Base-by-base conservation (phyloP, 1,140 invertebrate species). In the Diabrotica virgifera region DNA sequence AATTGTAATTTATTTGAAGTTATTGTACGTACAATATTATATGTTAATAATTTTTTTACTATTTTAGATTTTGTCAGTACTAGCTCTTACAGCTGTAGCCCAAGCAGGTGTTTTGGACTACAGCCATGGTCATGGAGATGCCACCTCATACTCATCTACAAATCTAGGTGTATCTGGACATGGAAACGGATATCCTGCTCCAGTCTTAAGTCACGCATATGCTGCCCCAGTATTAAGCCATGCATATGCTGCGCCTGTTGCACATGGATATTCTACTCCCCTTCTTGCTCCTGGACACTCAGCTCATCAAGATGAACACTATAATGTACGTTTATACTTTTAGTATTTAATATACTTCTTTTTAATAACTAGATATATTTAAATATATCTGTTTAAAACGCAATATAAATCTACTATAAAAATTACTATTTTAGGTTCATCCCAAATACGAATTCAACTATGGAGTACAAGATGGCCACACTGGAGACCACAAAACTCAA, bases 401-500 rank as follows among this genome's bases (percentile, higher is more conserved):
- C 10, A 11, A 36, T 6, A 14, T 10, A 12, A 10, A 24, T 14
- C 24, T 35, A 6, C 5, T 55, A 7, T 14, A 7, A 55, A 14
- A 12, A 37, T 58, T 36, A 12, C 11, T 24, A 6, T 24, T 24
- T 7, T 10, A 55, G 53, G 53, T 13, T 83, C 86, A 89, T 78
- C 89, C 88, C 4, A 85, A 86, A 56, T 91, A 91, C 77, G 13
- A 55, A 55, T 55, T 55, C 53, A 55, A 36, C 10, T 55, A 55
- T 24, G 53, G 53, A 55, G 53, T 55, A 10, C 53, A 55, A 55
- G 53, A 55, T 35, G 53, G 13, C 5, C 53, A 55, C 24, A 55
- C 53, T 36, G 53, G 53, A 14, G 53, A 55, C 53, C 53, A 55
- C 13, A 55, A 55, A 24, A 24, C 53, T 10, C 53, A 55, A 24